These are phyloP conservation scores for Piprites chloris DNA, from an alignment of 2,113 vertebrate genomes.

Conservation along the genomic window DNA sequence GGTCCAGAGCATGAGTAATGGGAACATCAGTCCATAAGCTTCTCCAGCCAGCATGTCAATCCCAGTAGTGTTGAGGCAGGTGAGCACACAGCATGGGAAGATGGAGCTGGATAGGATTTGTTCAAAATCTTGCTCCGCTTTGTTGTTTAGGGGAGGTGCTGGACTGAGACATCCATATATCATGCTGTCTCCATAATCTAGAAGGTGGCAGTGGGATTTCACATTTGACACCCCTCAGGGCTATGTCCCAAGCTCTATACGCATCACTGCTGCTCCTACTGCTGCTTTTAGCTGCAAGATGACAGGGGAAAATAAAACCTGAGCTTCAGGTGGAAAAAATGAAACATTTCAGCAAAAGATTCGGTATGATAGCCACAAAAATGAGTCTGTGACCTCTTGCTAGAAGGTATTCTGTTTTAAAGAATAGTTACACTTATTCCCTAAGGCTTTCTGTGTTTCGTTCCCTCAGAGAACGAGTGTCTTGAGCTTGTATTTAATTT, in stretches of 20 bases:
- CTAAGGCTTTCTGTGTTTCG: not conserved
- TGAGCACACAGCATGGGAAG: not conserved
- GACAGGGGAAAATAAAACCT: not conserved
- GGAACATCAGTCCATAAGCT: rapidly evolving
- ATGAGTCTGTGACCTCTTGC: not conserved
- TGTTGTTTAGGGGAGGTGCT: not conserved
- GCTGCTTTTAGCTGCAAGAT: not conserved
- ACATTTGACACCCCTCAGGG: not conserved
- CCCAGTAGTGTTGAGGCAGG: not conserved
- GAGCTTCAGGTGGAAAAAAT: not conserved
- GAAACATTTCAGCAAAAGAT: not conserved
- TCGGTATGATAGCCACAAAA: not conserved
- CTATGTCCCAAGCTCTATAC: not conserved
- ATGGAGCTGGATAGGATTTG: not conserved
- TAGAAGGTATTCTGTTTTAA: not conserved
- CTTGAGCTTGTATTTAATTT: not conserved
- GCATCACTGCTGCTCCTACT: not conserved
- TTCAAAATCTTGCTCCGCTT: not conserved
- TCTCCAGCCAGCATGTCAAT: not conserved
- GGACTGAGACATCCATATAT: not conserved
- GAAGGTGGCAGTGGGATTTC: not conserved
- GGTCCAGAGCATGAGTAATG: not conserved
- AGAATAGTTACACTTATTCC: not conserved
- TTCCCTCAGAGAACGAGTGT: not conserved
- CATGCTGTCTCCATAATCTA: not conserved